A percentile compares a stretch with the other conserved stretches of the same genome.
Evolutionary conservation across 2,113 vertebrate species (phyloP).

Genomic region (Ondatra zibethicus): DNA sequence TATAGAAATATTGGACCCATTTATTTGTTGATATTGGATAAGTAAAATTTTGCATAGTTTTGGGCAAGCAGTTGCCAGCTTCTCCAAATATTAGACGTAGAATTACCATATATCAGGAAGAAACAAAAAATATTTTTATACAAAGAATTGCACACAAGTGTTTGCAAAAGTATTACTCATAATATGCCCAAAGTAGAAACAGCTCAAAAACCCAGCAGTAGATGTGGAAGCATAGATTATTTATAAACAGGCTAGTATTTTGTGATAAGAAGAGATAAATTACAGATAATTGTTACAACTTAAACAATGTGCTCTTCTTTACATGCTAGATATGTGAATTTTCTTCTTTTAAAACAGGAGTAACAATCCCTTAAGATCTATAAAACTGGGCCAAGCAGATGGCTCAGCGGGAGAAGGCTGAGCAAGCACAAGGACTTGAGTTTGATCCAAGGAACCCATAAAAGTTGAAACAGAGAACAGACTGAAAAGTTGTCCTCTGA

Average conservation of each 20-base stretch:
- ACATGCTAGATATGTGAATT: neutral
- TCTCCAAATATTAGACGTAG: neutral
- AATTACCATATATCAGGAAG: neutral
- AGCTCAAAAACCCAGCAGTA: neutral
- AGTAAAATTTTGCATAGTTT: neutral
- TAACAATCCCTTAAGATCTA: neutral
- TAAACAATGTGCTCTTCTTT: neutral
- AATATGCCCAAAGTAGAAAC: neutral
- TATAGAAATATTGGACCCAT: neutral
- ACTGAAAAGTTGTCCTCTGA: neutral
- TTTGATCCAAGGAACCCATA: neutral
- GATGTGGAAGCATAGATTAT: neutral
- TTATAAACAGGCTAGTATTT: neutral
- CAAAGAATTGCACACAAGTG: neutral
- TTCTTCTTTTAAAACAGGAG: neutral
- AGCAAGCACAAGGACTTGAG: neutral
- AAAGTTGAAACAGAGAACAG: neutral
- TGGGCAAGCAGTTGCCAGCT: neutral
- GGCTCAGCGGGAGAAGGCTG: neutral
- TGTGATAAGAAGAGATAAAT: neutral
- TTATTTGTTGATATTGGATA: neutral
- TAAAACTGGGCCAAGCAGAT: neutral
- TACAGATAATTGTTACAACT: neutral
- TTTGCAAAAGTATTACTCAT: neutral
- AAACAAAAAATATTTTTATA: neutral